Percentiles rank a stretch among this genome's conserved stretches.
These are phyloP conservation scores for Furcifer pardalis DNA, from an alignment of 2,797 vertebrate genomes.

Conservation along the genomic window DNA sequence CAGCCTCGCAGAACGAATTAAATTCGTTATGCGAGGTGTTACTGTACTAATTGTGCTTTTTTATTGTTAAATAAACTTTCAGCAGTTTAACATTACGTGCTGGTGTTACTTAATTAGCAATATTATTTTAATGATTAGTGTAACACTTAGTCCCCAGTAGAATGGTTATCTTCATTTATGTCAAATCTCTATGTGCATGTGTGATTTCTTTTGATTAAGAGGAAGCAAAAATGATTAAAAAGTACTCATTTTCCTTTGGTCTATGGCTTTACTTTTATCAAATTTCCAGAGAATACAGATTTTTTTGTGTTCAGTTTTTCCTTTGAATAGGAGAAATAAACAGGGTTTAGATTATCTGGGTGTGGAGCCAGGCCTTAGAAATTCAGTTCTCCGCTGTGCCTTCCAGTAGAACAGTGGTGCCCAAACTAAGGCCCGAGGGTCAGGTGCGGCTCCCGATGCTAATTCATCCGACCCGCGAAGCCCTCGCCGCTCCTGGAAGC, in stretches of 20 bases:
- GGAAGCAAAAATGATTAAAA: neutral
- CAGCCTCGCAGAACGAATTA: no score
- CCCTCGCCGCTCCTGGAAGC: no score
- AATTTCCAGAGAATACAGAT: conserved; percentile 29
- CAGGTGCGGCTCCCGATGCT: no score
- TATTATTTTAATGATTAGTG: conserved; percentile 13
- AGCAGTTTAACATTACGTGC: conserved; percentile 29
- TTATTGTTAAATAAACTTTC: conserved; percentile 24
- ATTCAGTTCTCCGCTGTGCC: no score
- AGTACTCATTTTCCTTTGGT: conserved; percentile 32
- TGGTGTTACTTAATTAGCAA: conserved; percentile 6
- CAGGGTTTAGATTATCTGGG: neutral
- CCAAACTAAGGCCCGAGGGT: no score
- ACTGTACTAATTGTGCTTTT: conserved; percentile 29
- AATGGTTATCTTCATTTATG: neutral
- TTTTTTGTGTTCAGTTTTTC: conserved; percentile 63
- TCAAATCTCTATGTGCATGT: neutral
- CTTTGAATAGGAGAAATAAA: conserved; percentile 50
- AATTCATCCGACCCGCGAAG: no score
- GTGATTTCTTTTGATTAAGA: neutral
- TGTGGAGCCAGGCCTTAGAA: no score
- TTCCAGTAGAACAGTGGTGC: no score
- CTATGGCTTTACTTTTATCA: neutral
- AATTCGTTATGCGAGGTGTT: no score
- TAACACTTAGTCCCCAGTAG: neutral